Conservation (phyloP, 2,113 vertebrate genomes). For the Proteles cristata region DNA sequence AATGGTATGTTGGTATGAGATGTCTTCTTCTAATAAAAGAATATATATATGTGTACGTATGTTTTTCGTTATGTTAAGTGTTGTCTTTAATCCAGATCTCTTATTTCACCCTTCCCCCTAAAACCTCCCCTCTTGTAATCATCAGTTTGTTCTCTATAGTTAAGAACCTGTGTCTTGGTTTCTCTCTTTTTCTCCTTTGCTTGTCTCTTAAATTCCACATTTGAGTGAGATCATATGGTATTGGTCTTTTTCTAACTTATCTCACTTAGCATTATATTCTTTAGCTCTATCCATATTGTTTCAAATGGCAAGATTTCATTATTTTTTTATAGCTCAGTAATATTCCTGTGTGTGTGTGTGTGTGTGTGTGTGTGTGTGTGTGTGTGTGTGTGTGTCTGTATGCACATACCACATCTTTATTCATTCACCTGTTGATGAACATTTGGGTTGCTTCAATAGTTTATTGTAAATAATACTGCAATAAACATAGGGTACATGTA, state of each 20-base stretch:
- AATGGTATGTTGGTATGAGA: background rate
- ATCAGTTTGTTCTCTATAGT: background rate
- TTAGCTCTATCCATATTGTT: background rate
- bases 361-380: background rate
- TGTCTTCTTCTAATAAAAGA: background rate
- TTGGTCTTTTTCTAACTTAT: background rate
- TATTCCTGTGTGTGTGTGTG: background rate
- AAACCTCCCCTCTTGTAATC: background rate
- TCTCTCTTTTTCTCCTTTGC: background rate
- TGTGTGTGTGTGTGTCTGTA: background rate
- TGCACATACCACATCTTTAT: background rate
- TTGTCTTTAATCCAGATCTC: background rate
- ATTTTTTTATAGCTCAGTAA: background rate
- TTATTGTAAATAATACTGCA: background rate
- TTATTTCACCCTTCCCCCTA: background rate
- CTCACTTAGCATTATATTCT: background rate
- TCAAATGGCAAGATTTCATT: background rate
- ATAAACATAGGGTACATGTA: background rate
- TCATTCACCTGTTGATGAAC: background rate
- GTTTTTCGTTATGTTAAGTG: background rate
- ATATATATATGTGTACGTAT: background rate
- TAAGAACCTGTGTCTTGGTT: background rate
- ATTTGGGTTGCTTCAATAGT: background rate
- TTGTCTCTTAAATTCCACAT: background rate
- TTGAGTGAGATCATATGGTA: background rate